Evolutionary conservation across 2,113 vertebrate species (phyloP), one percentile per base, ranked within the genome.

Genomic region (Tragelaphus scriptus): DNA sequence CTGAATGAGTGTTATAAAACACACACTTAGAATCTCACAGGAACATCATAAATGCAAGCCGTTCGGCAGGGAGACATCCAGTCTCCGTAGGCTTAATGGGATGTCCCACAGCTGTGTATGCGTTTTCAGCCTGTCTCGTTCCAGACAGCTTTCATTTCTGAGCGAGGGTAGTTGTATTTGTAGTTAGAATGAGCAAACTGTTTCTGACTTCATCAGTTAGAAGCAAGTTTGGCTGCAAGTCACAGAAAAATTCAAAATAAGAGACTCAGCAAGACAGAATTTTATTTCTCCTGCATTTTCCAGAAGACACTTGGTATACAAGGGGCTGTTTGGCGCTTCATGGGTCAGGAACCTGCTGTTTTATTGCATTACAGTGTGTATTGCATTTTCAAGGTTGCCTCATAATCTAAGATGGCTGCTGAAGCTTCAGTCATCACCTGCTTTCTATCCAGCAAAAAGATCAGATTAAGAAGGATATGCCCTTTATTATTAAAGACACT

Each of bases 1-100:
- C 51, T 61, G 93, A 97, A 94, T 86, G 26, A 97, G 56, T 40
- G 49, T 53, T 85, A 90, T 47, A 86, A 88, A 97, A 93, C 90
- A 86, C 93, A 30, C 44, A 32, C 87, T 58, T 19, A 56, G 53
- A 36, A 28, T 65, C 26, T 55, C 85, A 36, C 51, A 91, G 89
- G 53, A 85, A 71, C n/a, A 23, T 49, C 47, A 55, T 75, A 77
- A 82, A 65, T 3, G 85, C 53, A 25, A 82, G 63, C 21, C 36
- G 8, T 19, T 53, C 55, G 4, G 51, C 85, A 92, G 93, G 79
- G 87, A 65, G 75, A 49, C 85, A 61, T 44, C 36, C 21, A 40
- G 84, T 30, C 58, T 79, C 3, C 16, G 86, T 21, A 90, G 58
- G 55, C 65, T 82, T 49, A 32, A 40, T 49, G 47, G 17, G 85